These are phyloP conservation scores for Peromyscus leucopus DNA, from an alignment of 2,113 vertebrate species.

Conservation along the genomic window DNA sequence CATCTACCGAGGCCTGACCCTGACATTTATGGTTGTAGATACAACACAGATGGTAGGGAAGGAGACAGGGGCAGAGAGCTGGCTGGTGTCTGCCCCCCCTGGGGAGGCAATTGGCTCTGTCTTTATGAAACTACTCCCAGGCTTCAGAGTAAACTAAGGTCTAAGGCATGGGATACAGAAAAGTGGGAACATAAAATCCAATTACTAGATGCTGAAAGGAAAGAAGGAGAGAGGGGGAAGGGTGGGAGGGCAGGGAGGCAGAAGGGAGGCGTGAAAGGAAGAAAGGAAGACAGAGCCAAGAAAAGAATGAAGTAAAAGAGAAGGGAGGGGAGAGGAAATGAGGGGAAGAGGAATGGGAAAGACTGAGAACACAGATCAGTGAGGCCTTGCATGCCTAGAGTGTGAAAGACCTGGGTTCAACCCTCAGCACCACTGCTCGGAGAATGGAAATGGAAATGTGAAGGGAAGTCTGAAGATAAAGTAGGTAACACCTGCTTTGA, in stretches of 20 bases:
- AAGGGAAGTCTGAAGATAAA: not conserved
- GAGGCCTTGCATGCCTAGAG: not conserved
- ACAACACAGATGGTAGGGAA: constrained; percentile 69
- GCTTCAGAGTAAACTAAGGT: constrained; percentile 54
- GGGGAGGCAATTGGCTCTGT: constrained; percentile 63
- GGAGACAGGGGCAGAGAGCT: constrained; percentile 42
- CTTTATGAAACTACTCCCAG: constrained; percentile 43
- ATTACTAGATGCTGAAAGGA: not conserved
- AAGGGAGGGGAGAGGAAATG: not conserved
- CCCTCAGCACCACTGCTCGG: not conserved
- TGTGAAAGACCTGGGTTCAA: not conserved
- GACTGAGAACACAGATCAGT: no score
- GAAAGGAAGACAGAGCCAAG: no score
- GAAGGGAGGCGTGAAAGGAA: rapidly evolving
- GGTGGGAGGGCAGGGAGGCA: rapidly evolving
- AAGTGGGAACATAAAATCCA: constrained; percentile 44
- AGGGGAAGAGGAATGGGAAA: no score
- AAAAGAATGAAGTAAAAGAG: not conserved
- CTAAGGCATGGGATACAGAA: constrained; percentile 43
- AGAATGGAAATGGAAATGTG: rapidly evolving
- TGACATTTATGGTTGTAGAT: constrained; percentile 80
- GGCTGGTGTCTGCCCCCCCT: constrained; percentile 29
- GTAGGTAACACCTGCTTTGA: not conserved
- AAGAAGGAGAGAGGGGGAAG: no score
- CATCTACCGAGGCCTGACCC: constrained; percentile 62